A percentile compares a stretch with the other conserved stretches of the same genome.
These are phyloP conservation scores for Gari tellinella DNA, from an alignment of 2,888 invertebrate genomes.

Conservation along the genomic window DNA sequence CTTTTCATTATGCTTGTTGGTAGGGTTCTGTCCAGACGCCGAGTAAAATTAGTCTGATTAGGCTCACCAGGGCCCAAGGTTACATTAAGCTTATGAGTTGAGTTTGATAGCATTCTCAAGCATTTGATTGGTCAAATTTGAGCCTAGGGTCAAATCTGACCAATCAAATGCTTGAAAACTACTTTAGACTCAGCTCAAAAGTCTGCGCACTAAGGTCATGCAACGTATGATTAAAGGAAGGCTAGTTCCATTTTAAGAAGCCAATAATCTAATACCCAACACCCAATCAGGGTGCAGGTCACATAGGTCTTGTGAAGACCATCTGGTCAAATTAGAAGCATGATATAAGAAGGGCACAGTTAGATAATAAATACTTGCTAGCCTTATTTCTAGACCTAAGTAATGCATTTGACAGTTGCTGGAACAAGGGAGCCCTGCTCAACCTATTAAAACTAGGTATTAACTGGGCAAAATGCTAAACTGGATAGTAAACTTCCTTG, in stretches of 20 bases:
- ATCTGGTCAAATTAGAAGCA: constrained; percentile 12
- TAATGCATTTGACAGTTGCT: constrained; percentile 7
- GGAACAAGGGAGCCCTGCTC: constrained; percentile 23
- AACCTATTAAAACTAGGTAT: constrained; percentile 32
- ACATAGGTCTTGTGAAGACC: constrained; percentile 4
- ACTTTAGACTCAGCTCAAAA: no score
- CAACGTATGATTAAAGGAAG: constrained; percentile 17
- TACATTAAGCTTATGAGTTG: no score
- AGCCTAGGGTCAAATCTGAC: no score
- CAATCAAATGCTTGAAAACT: no score
- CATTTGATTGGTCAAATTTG: no score
- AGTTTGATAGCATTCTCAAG: no score
- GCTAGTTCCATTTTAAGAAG: constrained; percentile 8
- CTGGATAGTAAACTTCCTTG: constrained; percentile 22
- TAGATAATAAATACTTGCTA: not conserved
- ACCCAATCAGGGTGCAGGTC: constrained; percentile 22
- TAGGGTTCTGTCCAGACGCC: no score
- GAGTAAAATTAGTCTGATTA: no score
- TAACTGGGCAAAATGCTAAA: constrained; percentile 26
- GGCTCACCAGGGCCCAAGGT: no score
- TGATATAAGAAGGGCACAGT: constrained; percentile 9
- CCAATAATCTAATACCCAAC: constrained; percentile 15
- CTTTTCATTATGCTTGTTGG: no score
- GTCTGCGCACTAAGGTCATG: constrained; percentile 25
- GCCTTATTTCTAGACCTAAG: constrained; percentile 17